Percentiles rank a stretch among this genome's conserved stretches.
phyloP scores from a whole-genome alignment of 2,888 invertebrate species.

The Aleiodes alternator region DNA sequence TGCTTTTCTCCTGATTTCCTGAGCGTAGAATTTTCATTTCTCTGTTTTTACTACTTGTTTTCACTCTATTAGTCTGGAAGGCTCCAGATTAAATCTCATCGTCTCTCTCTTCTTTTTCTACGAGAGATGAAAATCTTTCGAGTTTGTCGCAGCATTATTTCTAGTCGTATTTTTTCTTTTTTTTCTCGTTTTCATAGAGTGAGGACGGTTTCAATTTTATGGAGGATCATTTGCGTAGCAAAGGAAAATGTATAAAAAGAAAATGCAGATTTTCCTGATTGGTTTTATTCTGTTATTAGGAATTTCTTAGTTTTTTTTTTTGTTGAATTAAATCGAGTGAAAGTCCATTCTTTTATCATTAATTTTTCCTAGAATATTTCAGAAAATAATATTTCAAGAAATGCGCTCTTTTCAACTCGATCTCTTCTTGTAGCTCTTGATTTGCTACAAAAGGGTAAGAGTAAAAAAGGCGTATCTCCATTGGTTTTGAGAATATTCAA shows the following conservation, averaged over 20 bases:
- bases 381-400: too few species aligned
- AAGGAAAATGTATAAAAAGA: not conserved
- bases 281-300: not conserved
- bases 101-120: too few species aligned
- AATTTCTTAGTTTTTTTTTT: too few species aligned
- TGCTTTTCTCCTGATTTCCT: not conserved
- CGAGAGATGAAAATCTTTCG: not conserved
- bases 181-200: not conserved
- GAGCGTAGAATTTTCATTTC: slow-evolving; percentile 13
- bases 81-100: too few species aligned
- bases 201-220: not conserved
- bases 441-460: too few species aligned
- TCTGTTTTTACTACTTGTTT: not conserved
- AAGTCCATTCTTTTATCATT: too few species aligned
- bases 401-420: too few species aligned
- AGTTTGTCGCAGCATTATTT: not conserved
- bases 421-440: too few species aligned
- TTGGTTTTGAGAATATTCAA: too few species aligned
- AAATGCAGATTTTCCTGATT: not conserved
- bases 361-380: too few species aligned
- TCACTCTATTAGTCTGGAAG: not conserved
- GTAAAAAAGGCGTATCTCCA: too few species aligned
- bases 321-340: too few species aligned
- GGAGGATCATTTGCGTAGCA: not conserved
- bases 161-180: not conserved